phyloP scores from a whole-genome alignment of 2,113 vertebrate genomes.

The Anhinga anhinga region DNA sequence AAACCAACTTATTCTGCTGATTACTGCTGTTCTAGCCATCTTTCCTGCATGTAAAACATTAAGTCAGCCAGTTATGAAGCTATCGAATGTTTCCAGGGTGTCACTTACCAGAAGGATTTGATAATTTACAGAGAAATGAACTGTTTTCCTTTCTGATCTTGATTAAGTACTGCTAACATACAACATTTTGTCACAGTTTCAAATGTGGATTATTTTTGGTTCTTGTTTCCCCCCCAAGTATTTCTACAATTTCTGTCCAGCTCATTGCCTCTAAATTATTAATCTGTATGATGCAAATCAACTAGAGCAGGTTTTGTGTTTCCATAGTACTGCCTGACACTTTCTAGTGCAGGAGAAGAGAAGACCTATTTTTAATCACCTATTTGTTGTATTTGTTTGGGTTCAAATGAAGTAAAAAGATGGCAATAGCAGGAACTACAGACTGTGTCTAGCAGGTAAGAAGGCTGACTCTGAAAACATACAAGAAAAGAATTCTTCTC shows the following conservation, averaged over 20 bases:
- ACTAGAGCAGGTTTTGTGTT: neutral
- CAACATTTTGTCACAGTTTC: conserved; percentile 35
- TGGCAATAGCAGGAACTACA: neutral
- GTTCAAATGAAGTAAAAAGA: neutral
- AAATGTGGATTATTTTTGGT: conserved; percentile 7
- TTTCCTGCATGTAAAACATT: conserved; percentile 72
- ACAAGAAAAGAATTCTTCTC: neutral
- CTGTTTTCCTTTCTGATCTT: conserved; percentile 72
- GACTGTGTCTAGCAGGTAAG: neutral
- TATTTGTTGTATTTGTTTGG: neutral
- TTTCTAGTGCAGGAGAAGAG: neutral
- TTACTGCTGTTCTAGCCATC: conserved; percentile 63
- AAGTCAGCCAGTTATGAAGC: conserved; percentile 75
- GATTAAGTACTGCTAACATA: conserved; percentile 45
- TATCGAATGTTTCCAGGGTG: conserved; percentile 70
- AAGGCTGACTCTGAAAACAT: neutral
- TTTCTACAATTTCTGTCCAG: neutral
- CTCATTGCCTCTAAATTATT: neutral
- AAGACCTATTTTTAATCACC: neutral
- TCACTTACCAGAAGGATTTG: conserved; percentile 82
- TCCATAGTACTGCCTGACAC: neutral
- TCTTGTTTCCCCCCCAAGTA: neutral
- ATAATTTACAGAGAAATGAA: conserved; percentile 77
- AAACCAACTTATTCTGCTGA: conserved; percentile 72
- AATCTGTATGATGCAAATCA: neutral